Base-by-base conservation (phyloP, 2,113 vertebrate genomes). In the Ceyx cyanopectus region DNA sequence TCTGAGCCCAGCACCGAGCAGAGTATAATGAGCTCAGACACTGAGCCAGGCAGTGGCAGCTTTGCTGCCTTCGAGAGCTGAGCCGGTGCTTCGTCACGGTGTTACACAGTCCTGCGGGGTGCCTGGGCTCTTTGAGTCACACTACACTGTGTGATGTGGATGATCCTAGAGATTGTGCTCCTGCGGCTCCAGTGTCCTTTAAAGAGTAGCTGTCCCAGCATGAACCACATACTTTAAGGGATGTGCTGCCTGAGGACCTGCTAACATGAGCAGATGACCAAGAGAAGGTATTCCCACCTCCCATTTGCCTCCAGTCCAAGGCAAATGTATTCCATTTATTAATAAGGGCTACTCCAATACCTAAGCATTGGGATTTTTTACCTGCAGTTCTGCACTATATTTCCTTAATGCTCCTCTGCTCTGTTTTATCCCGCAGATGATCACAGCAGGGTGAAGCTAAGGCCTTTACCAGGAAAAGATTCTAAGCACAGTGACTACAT, bases 401-500 rank as follows among this genome's bases (percentile, higher is more conserved):
- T 87, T 87, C 22, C 29, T 68, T 94, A 85, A 88, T 63, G 62
- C 41, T 66, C 46, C 40, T 73, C 75, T 83, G 65, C 46, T 93
- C 70, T 94, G 34, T 78, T 88, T 86, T 81, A 20, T 93, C 89
- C 85, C 85, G 15, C 75, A 99, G 99, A 99, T 98, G 99, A 99
- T 98, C 99, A 99, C 97, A 99, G 98, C 97, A 98, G 99, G 96
- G 99, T 99, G 97, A 99, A 99, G 96, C 96, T 99, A 93, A 98
- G 99, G 95, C 98, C 99, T 92, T 97, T 99, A 97, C 98, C 99
- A 11, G 99, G 99, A 91, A 99, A 99, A 96, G 99, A 99, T 95
- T 98, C 99, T 93, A 99, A 99, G 98, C 99, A 99, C 98, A 99
- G 98, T 45, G 99, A 99, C 98, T 99, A 99, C 97, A 99, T 99